Conservation (phyloP, 2,888 invertebrate species). For the Torymus aiolomorphi region DNA sequence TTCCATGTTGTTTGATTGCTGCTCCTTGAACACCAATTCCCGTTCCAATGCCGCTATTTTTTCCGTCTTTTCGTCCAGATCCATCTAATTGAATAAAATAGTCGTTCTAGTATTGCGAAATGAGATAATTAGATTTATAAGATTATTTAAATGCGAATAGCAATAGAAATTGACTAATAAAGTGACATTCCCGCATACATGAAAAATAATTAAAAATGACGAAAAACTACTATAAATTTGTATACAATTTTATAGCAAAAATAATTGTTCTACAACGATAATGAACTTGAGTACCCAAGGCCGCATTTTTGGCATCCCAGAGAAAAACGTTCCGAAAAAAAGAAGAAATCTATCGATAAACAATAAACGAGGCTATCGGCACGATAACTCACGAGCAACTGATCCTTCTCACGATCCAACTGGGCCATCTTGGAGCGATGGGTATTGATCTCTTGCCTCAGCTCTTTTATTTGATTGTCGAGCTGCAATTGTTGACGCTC, state of each 20-base stretch:
- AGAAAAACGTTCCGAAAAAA: too few relatives aligned
- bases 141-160: too few relatives aligned
- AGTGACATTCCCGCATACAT: too few relatives aligned
- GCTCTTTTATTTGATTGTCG: conserved; percentile 79
- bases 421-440: conserved; percentile 81
- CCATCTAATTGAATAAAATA: conserved; percentile 76
- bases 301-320: too few relatives aligned
- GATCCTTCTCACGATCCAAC: conserved; percentile 85
- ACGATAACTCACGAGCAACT: conserved; percentile 77
- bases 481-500: conserved; percentile 80
- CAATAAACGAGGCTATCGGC: neutral
- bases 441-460: conserved; percentile 81
- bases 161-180: too few relatives aligned
- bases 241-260: too few relatives aligned
- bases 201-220: too few relatives aligned
- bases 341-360: neutral
- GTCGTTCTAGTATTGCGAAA: neutral
- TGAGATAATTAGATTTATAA: too few relatives aligned
- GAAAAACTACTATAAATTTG: too few relatives aligned
- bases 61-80: conserved; percentile 85
- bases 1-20: conserved; percentile 64
- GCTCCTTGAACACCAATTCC: conserved; percentile 80
- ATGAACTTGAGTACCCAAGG: too few relatives aligned
- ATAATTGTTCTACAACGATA: too few relatives aligned
- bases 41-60: conserved; percentile 81